phyloP scores from a whole-genome alignment of 2,113 vertebrate genomes.

The Cynoglossus semilaevis region DNA sequence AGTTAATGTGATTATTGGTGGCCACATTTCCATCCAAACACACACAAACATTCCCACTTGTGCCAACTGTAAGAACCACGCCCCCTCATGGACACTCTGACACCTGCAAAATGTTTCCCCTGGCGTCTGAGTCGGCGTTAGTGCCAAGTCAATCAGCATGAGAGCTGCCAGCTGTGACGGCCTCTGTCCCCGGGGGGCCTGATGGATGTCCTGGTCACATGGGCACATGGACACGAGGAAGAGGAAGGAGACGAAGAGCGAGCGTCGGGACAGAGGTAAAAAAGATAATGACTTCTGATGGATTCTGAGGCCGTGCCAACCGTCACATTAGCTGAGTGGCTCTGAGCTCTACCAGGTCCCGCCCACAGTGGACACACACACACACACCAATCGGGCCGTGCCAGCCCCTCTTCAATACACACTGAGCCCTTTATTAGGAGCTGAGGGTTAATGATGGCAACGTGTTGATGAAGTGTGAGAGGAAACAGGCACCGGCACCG shows the following conservation, averaged over 20 bases:
- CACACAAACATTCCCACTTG: constrained; percentile 43
- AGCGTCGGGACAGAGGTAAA: constrained; percentile 23
- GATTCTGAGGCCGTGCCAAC: constrained; percentile 73
- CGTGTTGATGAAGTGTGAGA: constrained; percentile 56
- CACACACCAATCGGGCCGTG: constrained; percentile 13
- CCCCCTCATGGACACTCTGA: constrained; percentile 3
- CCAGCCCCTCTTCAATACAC: constrained; percentile 50
- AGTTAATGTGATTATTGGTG: constrained; percentile 57
- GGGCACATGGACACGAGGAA: constrained; percentile 38
- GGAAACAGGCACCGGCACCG: constrained; percentile 46
- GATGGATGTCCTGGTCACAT: constrained; percentile 61
- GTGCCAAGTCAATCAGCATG: constrained; percentile 75
- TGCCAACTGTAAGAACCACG: constrained; percentile 56
- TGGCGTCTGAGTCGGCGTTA: constrained; percentile 57
- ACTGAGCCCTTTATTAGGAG: constrained; percentile 47
- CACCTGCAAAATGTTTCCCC: constrained; percentile 58
- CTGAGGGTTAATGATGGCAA: constrained; percentile 46
- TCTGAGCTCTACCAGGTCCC: constrained; percentile 34
- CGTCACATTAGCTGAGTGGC: constrained; percentile 75
- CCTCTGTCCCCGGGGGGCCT: constrained; percentile 44
- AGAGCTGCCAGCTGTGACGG: constrained; percentile 72
- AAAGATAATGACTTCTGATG: constrained; percentile 67
- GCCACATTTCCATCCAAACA: constrained; percentile 40
- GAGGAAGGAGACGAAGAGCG: constrained; percentile 30
- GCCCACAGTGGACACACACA: constrained; percentile 33